Evolutionary conservation across 2,888 invertebrate species (phyloP).

Genomic region (Mantis religiosa): DNA sequence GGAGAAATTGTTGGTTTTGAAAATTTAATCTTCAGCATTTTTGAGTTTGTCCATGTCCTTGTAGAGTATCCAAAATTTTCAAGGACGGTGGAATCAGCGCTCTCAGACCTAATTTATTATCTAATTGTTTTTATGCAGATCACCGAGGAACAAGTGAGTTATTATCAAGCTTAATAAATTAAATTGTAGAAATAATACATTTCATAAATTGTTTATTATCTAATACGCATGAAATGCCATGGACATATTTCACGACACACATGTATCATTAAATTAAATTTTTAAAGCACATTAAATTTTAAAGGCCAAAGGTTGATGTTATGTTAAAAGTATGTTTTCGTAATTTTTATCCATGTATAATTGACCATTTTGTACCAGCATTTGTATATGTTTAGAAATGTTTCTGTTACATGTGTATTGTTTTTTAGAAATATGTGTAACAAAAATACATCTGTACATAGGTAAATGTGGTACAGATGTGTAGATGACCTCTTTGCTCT

Average conservation of each 20-base stretch:
- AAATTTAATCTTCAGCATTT: slow-evolving; percentile 60
- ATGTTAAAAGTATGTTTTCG: neutral
- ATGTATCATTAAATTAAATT: too few species aligned
- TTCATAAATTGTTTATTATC: too few species aligned
- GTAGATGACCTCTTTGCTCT: too few species aligned
- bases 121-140: slow-evolving; percentile 66
- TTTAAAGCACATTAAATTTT: neutral
- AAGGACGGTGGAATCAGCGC: slow-evolving; percentile 53
- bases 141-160: slow-evolving; percentile 57
- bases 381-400: too few species aligned
- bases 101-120: slow-evolving; percentile 62
- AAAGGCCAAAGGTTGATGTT: neutral
- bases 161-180: neutral
- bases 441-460: too few species aligned
- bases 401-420: too few species aligned
- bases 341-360: too few species aligned
- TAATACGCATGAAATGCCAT: too few species aligned
- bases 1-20: slow-evolving; percentile 62
- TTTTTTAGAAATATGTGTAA: too few species aligned
- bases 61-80: slow-evolving; percentile 56
- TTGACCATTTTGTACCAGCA: too few species aligned
- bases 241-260: too few species aligned
- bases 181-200: neutral
- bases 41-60: slow-evolving; percentile 62
- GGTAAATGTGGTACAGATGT: too few species aligned